Conservation (phyloP, 2,113 vertebrate species). For the Gasterosteus aculeatus region DNA sequence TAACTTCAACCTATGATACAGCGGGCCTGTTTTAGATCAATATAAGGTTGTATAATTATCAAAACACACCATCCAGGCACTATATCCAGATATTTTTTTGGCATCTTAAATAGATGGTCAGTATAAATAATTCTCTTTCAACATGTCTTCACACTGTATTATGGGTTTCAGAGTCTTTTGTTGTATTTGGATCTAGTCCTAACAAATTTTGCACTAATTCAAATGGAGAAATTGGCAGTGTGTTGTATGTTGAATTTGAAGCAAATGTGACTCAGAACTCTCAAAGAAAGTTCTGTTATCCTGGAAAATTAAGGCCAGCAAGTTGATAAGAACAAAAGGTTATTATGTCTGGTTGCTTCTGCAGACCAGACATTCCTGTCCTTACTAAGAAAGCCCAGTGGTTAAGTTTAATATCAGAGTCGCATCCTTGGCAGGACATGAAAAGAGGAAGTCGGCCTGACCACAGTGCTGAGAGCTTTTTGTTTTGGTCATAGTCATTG, state of each 20-base stretch:
- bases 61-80: constrained; percentile 6
- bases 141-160: neutral
- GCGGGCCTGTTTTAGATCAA: neutral
- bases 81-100: neutral
- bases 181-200: constrained; percentile 18
- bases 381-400: constrained; percentile 15
- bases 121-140: constrained; percentile 5
- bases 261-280: neutral
- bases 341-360: constrained; percentile 33
- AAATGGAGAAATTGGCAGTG: constrained; percentile 20
- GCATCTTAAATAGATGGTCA: neutral
- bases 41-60: neutral
- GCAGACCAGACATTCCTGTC: constrained; percentile 38
- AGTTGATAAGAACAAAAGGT: constrained; percentile 12
- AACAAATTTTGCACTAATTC: constrained; percentile 25
- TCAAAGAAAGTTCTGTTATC: neutral
- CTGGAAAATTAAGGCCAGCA: constrained; percentile 16
- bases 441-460: constrained; percentile 36
- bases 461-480: constrained; percentile 22
- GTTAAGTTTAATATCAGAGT: constrained; percentile 56
- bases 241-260: neutral
- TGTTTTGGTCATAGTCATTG: constrained; percentile 63
- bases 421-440: constrained; percentile 57
- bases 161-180: constrained; percentile 16
- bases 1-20: neutral